These are phyloP conservation scores for Bubalus kerabau DNA, from an alignment of 2,113 vertebrate genomes.

Conservation along the genomic window DNA sequence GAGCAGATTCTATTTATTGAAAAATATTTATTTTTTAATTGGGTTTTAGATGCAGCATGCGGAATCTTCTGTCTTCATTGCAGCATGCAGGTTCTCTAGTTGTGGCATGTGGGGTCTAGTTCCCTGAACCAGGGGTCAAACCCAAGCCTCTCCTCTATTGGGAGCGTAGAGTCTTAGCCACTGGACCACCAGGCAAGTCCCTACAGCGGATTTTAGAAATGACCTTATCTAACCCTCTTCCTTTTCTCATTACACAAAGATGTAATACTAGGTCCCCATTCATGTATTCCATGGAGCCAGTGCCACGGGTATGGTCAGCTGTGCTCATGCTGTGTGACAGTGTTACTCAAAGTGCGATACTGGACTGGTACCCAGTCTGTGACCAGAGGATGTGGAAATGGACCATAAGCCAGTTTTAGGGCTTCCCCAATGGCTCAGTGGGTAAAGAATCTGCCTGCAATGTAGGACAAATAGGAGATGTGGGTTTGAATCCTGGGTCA, in stretches of 20 bases:
- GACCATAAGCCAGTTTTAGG: neutral
- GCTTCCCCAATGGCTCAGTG: neutral
- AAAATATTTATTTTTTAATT: neutral
- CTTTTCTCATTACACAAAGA: neutral
- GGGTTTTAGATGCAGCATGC: neutral
- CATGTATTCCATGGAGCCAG: neutral
- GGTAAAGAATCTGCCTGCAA: neutral
- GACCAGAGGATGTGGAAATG: neutral
- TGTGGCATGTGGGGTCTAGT: neutral
- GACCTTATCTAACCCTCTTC: neutral
- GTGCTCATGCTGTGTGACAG: neutral
- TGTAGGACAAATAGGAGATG: neutral
- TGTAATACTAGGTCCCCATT: neutral
- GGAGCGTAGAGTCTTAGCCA: neutral
- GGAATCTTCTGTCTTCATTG: neutral
- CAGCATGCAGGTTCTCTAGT: neutral
- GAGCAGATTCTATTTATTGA: neutral
- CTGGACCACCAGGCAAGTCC: neutral
- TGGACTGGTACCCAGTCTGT: neutral
- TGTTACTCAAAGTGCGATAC: neutral
- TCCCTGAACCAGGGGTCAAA: neutral
- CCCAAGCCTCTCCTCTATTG: neutral
- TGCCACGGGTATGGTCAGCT: rapidly evolving
- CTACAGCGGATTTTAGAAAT: neutral
- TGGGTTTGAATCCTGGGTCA: rapidly evolving